Conservation (phyloP, 2,113 vertebrate species). For the Pelvicachromis taeniatus region DNA sequence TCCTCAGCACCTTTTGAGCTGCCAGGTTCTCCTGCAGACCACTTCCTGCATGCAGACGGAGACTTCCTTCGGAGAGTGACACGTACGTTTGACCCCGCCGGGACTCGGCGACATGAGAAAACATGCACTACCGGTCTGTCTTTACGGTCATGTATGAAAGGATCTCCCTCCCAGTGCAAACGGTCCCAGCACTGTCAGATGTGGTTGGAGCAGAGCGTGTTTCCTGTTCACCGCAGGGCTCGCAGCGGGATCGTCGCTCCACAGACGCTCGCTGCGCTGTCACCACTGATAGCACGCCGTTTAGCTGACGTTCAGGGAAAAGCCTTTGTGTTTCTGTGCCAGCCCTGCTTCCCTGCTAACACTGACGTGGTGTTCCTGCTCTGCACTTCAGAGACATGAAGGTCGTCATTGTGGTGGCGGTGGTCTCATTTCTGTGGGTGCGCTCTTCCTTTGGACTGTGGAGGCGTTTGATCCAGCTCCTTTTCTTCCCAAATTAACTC, state of each 20-base stretch:
- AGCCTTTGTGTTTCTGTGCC: not conserved
- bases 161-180: not conserved
- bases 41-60: not conserved
- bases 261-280: not conserved
- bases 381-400: not conserved
- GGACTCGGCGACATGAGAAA: not conserved
- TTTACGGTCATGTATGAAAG: not conserved
- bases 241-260: not conserved
- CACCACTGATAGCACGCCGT: not conserved
- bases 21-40: not conserved
- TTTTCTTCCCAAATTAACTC: not conserved
- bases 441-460: not conserved
- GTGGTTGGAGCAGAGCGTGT: not conserved
- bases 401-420: not conserved
- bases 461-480: not conserved
- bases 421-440: not conserved
- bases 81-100: not conserved
- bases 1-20: not conserved
- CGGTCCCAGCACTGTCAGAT: not conserved
- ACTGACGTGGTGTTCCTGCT: not conserved
- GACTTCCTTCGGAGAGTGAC: not conserved
- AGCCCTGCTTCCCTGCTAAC: not conserved
- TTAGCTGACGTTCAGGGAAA: not conserved
- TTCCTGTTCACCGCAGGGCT: not conserved
- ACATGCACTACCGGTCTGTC: not conserved